A percentile compares a stretch with the other conserved stretches of the same genome.
These are phyloP conservation scores for Myotis yumanensis DNA, from an alignment of 2,113 vertebrate genomes.

Conservation along the genomic window DNA sequence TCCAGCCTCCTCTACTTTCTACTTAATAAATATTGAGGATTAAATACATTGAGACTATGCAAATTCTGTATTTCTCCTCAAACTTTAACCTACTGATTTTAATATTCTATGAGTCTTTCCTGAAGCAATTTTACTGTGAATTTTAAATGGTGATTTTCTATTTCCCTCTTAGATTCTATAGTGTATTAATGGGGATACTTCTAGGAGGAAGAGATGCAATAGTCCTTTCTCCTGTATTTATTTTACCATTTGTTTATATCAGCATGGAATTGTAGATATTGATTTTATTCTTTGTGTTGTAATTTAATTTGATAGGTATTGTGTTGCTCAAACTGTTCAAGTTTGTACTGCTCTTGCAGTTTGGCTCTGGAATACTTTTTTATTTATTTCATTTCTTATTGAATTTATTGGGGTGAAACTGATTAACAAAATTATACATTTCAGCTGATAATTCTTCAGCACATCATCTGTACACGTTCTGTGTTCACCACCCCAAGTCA, in stretches of 20 bases:
- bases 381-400: no score
- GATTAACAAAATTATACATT: no score
- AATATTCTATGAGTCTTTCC: neutral
- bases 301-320: neutral
- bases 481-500: no score
- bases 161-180: neutral
- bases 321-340: neutral
- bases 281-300: neutral
- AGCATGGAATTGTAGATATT: neutral
- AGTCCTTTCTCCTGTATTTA: neutral
- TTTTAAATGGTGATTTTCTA: neutral
- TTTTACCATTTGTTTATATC: neutral
- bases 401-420: no score
- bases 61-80: neutral
- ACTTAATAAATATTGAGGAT: neutral
- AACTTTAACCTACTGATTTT: neutral
- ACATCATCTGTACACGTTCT: no score
- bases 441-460: no score
- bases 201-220: neutral
- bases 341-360: neutral
- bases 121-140: neutral
- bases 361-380: neutral
- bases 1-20: neutral
- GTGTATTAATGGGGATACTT: neutral
- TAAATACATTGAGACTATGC: neutral